These are phyloP conservation scores for Oxytorus armatus DNA, from an alignment of 2,888 invertebrate species.

Conservation along the genomic window DNA sequence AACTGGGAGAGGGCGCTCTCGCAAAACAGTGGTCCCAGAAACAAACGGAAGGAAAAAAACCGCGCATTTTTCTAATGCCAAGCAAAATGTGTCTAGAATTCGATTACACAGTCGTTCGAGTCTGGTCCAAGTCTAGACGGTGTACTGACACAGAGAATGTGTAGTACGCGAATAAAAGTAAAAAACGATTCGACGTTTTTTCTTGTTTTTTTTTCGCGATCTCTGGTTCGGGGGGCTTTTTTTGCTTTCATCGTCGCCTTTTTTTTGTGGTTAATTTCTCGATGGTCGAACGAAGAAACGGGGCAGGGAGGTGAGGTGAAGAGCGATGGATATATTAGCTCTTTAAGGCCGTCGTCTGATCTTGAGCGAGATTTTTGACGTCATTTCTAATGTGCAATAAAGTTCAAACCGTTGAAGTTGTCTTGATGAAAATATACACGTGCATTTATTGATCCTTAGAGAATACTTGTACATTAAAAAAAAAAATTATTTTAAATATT, in stretches of 20 bases:
- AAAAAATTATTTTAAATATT: too few species aligned
- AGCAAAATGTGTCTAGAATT: slow-evolving; percentile 70
- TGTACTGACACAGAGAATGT: slow-evolving; percentile 19
- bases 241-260: background rate
- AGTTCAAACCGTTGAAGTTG: too few species aligned
- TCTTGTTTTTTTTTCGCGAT: background rate
- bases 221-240: background rate
- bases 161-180: background rate
- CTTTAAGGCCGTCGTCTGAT: too few species aligned
- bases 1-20: slow-evolving; percentile 13
- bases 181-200: background rate
- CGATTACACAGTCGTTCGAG: slow-evolving; percentile 71
- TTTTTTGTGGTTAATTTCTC: too few species aligned
- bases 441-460: too few species aligned
- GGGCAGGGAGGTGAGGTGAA: background rate
- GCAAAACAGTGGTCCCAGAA: slow-evolving; percentile 25
- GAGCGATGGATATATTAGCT: background rate
- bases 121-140: slow-evolving; percentile 56
- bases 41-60: slow-evolving; percentile 36
- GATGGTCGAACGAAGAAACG: background rate
- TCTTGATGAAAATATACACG: too few species aligned
- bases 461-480: too few species aligned
- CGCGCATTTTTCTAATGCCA: slow-evolving; percentile 65
- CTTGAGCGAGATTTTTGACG: too few species aligned
- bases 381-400: too few species aligned